A percentile compares a stretch with the other conserved stretches of the same genome.
phyloP scores from a whole-genome alignment of 1,140 invertebrate species.

The Drosophila setifemur region DNA sequence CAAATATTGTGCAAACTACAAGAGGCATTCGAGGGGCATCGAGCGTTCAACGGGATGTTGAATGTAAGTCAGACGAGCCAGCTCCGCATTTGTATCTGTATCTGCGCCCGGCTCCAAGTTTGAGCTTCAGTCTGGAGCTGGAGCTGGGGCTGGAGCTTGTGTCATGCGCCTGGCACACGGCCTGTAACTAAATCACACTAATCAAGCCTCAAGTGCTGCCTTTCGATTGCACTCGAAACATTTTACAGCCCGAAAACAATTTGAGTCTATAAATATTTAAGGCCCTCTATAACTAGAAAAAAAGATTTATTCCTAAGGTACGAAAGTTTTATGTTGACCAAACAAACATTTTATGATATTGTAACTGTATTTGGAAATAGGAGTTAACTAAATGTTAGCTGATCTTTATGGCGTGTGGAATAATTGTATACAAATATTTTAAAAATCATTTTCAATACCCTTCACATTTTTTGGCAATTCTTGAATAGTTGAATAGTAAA shows the following conservation, averaged over 20 bases:
- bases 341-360: no score
- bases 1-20: slow-evolving; percentile 80
- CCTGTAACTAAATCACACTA: slow-evolving; percentile 81
- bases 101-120: not conserved
- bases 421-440: no score
- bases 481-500: no score
- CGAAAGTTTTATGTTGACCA: not conserved
- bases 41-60: slow-evolving; percentile 66
- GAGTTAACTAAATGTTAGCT: no score
- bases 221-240: slow-evolving; percentile 36
- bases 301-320: slow-evolving; percentile 7
- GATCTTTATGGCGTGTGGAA: no score
- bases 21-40: slow-evolving; percentile 58
- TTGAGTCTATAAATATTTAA: slow-evolving; percentile 4
- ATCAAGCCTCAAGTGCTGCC: slow-evolving; percentile 75
- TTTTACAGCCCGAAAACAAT: slow-evolving; percentile 13
- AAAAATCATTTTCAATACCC: no score
- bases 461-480: no score
- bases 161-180: slow-evolving; percentile 79
- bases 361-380: no score
- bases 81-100: slow-evolving; percentile 36
- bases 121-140: not conserved
- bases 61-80: slow-evolving; percentile 52
- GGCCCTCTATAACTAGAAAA: not conserved
- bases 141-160: slow-evolving; percentile 41